Evolutionary conservation across 2,113 vertebrate species (phyloP).

Genomic region (Urocitellus parryii): DNA sequence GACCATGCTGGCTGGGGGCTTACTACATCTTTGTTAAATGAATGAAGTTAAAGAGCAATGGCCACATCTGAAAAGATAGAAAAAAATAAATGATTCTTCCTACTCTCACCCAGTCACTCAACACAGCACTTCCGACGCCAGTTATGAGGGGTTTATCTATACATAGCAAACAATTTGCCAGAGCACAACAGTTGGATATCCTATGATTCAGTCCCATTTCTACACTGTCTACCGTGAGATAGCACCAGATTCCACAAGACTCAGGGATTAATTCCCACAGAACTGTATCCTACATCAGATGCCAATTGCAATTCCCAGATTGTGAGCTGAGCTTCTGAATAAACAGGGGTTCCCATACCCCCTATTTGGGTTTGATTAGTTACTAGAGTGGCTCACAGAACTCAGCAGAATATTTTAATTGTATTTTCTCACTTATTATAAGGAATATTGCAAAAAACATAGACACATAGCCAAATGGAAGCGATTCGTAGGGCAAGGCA

Average conservation of each 20-base stretch:
- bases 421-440: neutral
- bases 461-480: neutral
- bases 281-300: neutral
- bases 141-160: neutral
- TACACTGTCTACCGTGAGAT: neutral
- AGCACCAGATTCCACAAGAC: neutral
- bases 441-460: neutral
- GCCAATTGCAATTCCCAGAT: neutral
- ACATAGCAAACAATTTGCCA: neutral
- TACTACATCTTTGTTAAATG: neutral
- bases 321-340: neutral
- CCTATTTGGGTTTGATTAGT: neutral
- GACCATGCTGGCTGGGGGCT: neutral
- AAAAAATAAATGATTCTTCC: neutral
- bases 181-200: neutral
- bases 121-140: neutral
- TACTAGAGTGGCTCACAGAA: neutral
- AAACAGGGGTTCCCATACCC: neutral
- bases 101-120: neutral
- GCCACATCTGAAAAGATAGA: neutral
- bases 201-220: neutral
- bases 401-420: neutral
- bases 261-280: neutral
- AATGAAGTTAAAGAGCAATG: neutral
- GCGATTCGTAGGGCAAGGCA: neutral